Base-by-base conservation (phyloP, 2,113 vertebrate genomes). In the Origma solitaria region DNA sequence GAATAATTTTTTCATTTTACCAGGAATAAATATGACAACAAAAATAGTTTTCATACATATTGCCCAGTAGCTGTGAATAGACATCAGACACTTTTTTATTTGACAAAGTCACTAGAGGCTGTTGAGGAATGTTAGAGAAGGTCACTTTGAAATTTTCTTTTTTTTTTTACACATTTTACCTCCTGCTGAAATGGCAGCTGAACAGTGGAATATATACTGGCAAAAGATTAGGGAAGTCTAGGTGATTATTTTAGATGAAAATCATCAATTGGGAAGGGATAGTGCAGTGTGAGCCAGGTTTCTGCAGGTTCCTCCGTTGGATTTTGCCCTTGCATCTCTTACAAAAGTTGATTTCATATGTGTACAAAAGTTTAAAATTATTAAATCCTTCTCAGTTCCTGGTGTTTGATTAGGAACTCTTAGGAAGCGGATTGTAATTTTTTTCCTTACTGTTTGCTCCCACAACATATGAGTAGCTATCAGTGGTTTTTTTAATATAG, bases 1-100 rank as follows among this genome's bases (percentile, higher is more conserved):
- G 91, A 96, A 95, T 96, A 96, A 78, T 97, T 96, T 97, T 95
- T 96, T 97, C 97, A 96, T 97, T 97, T 98, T 97, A 95, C 89
- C 88, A 94, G 70, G 92, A 97, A 96, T 94, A 97, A 97, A 96
- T 84, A 95, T 35, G 94, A 94, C 78, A 95, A 96, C 90, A 93
- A 95, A 95, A 96, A 94, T 92, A 78, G 93, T 95, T 97, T 96
- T 92, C 65, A 60, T 96, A 91, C 66, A 72, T 88, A 96, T 91
- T 86, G 82, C 62, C 84, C 18, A 7, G 70, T 88, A 90, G 78
- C 87, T 97, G 89, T 91, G 96, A 97, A 86, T 84, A 97, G 75
- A 82, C 49, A 95, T 75, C 72, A 92, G 86, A 70, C 14, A 72
- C 25, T 66, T 91, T 82, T 96, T 94, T 83, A 89, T 77, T 90